These are phyloP conservation scores for Lepidochitona cinerea DNA, from an alignment of 2,888 invertebrate species.

Conservation along the genomic window DNA sequence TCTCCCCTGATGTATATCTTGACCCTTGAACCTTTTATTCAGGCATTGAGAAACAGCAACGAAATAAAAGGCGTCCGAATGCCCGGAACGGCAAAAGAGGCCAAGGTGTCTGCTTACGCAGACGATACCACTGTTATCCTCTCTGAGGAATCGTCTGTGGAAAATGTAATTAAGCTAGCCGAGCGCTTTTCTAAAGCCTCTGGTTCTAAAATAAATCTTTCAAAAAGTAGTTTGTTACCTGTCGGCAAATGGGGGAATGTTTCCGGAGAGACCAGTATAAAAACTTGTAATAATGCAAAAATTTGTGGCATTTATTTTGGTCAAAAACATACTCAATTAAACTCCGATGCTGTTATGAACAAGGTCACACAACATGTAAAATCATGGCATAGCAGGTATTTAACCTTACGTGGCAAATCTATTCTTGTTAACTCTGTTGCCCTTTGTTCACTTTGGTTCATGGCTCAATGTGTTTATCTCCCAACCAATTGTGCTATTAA, in stretches of 20 bases:
- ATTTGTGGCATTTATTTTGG: background rate
- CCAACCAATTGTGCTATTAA: background rate
- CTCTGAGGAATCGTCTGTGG: conserved; percentile 8
- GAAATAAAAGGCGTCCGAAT: conserved; percentile 19
- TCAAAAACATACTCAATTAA: background rate
- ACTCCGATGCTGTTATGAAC: background rate
- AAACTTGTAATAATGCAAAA: background rate
- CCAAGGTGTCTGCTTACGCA: conserved; percentile 16
- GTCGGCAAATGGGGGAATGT: too few species aligned
- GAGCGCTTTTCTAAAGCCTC: conserved; percentile 14
- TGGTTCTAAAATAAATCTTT: conserved; percentile 27
- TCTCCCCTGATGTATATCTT: background rate
- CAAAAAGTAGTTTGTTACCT: conserved; percentile 25
- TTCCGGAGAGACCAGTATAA: too few species aligned
- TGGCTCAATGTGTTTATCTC: background rate
- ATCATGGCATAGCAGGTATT: background rate
- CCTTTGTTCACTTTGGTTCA: background rate
- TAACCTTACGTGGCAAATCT: background rate
- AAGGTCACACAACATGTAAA: background rate
- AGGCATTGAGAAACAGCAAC: background rate
- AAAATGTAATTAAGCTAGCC: background rate
- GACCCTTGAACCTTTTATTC: background rate
- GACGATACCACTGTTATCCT: conserved; percentile 14
- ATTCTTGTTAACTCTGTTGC: background rate
- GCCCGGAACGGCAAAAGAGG: conserved; percentile 7